These are phyloP conservation scores for Antheraea yamamai DNA, from an alignment of 2,888 invertebrate genomes.

Conservation along the genomic window DNA sequence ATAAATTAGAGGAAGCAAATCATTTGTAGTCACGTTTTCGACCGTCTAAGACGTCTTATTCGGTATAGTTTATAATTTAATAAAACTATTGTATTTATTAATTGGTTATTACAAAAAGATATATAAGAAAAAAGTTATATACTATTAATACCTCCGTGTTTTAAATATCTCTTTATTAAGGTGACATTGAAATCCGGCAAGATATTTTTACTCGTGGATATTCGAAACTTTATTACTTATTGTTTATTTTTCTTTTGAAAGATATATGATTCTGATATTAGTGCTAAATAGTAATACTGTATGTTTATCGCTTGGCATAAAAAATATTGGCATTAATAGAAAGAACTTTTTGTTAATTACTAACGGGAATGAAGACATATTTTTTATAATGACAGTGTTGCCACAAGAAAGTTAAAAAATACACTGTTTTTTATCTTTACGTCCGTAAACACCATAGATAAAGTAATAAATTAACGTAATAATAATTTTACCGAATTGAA, in stretches of 20 bases:
- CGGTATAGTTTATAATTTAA: neutral
- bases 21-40: conserved; percentile 15
- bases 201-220: neutral
- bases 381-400: too few species aligned
- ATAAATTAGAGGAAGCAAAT: conserved; percentile 25
- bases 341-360: too few species aligned
- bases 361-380: too few species aligned
- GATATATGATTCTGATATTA: neutral
- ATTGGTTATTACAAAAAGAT: neutral
- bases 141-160: neutral
- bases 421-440: too few species aligned
- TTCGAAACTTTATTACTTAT: neutral
- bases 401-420: too few species aligned
- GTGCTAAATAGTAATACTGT: too few species aligned
- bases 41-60: neutral
- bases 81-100: neutral
- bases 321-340: too few species aligned
- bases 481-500: too few species aligned
- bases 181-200: conserved; percentile 3
- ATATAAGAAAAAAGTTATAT: neutral
- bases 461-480: too few species aligned
- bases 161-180: neutral
- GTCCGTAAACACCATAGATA: too few species aligned
- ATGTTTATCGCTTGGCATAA: too few species aligned
- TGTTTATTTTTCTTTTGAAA: neutral